Evolutionary conservation across 2,113 vertebrate genomes (phyloP).

Genomic region (Cygnus buccinator): DNA sequence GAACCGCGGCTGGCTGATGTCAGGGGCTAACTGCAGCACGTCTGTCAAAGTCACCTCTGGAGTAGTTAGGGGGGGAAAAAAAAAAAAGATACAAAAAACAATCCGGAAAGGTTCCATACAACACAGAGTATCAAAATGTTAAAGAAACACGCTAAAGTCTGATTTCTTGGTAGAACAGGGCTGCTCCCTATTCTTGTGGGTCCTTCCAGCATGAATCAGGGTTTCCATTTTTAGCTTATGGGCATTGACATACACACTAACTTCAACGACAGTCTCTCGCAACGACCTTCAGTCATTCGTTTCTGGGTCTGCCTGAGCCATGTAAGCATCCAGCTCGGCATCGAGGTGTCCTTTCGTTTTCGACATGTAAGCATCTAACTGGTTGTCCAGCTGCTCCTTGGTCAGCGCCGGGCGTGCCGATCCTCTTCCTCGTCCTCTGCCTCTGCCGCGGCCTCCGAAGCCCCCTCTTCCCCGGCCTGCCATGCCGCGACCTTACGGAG

Average conservation of each 20-base stretch:
- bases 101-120: conserved; percentile 53
- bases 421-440: conserved; percentile 87
- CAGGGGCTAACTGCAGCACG: not conserved
- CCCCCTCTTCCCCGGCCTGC: conserved; percentile 87
- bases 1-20: not conserved
- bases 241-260: not conserved
- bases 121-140: conserved; percentile 78
- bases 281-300: conserved; percentile 82
- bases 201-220: conserved; percentile 19
- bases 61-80: not conserved
- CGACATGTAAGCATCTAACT: conserved; percentile 97
- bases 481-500: conserved; percentile 83
- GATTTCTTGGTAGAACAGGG: not conserved
- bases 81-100: not conserved
- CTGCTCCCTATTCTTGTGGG: not conserved
- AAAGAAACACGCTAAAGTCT: conserved; percentile 68
- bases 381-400: conserved; percentile 97
- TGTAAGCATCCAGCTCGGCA: conserved; percentile 96
- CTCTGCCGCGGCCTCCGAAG: conserved; percentile 86
- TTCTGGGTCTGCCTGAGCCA: conserved; percentile 95
- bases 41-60: not conserved
- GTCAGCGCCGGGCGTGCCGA: conserved; percentile 80
- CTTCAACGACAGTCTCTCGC: not conserved
- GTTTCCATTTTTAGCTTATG: not conserved
- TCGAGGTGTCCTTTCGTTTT: conserved; percentile 98